phyloP scores from a whole-genome alignment of 2,888 invertebrate genomes.

The Escarpia spicata region DNA sequence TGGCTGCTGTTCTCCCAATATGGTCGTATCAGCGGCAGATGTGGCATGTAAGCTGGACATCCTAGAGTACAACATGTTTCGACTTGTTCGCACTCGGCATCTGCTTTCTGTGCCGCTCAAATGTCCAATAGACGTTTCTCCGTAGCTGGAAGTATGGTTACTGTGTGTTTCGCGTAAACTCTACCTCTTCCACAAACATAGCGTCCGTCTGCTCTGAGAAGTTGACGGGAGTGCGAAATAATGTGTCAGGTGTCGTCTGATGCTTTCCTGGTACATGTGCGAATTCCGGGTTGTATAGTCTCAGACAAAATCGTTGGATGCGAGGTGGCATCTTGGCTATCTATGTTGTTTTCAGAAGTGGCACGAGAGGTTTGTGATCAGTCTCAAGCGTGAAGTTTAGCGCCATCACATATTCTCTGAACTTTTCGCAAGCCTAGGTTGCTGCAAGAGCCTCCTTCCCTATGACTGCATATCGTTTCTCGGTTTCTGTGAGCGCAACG shows the following conservation, averaged over 20 bases:
- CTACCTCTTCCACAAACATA: neutral
- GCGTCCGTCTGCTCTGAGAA: neutral
- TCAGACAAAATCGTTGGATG: too few species aligned
- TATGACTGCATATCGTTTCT: constrained; percentile 60
- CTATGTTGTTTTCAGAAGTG: constrained; percentile 18
- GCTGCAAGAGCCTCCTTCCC: constrained; percentile 62
- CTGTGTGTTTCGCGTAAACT: neutral
- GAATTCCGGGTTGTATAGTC: too few species aligned
- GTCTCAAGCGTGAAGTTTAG: constrained; percentile 54
- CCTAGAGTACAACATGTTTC: too few species aligned
- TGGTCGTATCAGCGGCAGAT: too few species aligned
- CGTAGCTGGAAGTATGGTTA: neutral
- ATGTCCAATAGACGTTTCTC: neutral
- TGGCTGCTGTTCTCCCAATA: too few species aligned
- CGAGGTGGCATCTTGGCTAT: neutral
- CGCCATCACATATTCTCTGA: constrained; percentile 43
- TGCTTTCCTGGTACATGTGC: neutral
- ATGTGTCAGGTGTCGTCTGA: neutral
- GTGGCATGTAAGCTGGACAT: too few species aligned
- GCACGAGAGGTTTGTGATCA: constrained; percentile 14
- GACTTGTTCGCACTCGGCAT: neutral
- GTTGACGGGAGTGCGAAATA: neutral
- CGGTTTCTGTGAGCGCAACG: constrained; percentile 51
- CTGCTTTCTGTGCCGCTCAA: neutral
- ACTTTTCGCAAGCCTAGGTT: constrained; percentile 49